Percentiles rank a stretch among this genome's conserved stretches.
phyloP scores from a whole-genome alignment of 2,888 invertebrate genomes.

The Axea sp. region DNA sequence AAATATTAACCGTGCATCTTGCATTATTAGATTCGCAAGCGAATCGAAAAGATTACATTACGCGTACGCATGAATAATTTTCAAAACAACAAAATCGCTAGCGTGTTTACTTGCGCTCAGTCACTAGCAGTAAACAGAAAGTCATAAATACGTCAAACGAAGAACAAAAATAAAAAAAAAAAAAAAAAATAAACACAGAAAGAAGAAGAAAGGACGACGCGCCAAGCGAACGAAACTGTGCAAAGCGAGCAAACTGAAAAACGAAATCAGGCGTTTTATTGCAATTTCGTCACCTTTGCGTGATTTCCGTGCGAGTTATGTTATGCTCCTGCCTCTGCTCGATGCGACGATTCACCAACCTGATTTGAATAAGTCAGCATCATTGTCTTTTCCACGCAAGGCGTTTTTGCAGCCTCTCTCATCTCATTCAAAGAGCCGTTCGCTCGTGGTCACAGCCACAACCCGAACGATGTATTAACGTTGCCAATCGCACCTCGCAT shows the following conservation, averaged over 20 bases:
- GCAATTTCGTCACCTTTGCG: conserved; percentile 82
- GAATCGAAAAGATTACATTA: no score
- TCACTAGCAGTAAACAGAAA: neutral
- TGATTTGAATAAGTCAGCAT: conserved; percentile 75
- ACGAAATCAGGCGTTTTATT: conserved; percentile 39
- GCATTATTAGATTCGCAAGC: no score
- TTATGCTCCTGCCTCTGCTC: conserved; percentile 85
- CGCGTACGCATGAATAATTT: no score
- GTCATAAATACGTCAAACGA: conserved; percentile 10
- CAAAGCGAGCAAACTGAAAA: conserved; percentile 17
- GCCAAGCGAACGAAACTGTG: conserved; percentile 6
- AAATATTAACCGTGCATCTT: no score
- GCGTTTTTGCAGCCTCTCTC: conserved; percentile 23
- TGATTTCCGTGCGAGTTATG: conserved; percentile 85
- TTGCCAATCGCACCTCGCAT: conserved; percentile 39
- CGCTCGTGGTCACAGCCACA: no score
- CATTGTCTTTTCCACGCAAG: conserved; percentile 53
- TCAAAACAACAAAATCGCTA: no score
- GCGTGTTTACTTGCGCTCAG: no score
- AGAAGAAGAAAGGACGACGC: neutral
- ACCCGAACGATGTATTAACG: conserved; percentile 25
- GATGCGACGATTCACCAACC: conserved; percentile 85
- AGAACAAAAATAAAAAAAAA: no score
- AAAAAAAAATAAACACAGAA: no score
- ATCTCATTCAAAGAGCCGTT: conserved; percentile 21